Percentiles rank a stretch among this genome's conserved stretches.
phyloP scores from a whole-genome alignment of 2,113 vertebrate genomes.

The Reinhardtius hippoglossoides region DNA sequence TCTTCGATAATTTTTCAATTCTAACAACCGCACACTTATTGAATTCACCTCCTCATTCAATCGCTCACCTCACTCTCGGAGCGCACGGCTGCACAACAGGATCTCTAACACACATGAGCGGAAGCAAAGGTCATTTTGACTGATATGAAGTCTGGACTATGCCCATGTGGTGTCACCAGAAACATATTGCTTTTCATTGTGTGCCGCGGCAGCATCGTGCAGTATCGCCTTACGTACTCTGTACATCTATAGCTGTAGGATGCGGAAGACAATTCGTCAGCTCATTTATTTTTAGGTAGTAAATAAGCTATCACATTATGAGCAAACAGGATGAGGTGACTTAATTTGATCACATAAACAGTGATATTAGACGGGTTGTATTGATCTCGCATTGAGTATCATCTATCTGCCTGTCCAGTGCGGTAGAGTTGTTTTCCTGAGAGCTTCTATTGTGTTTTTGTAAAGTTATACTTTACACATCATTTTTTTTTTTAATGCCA shows the following conservation, averaged over 20 bases:
- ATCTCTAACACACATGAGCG: conserved; percentile 44
- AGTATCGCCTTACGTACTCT: conserved; percentile 57
- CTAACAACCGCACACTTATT: not conserved
- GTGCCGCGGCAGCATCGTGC: conserved; percentile 29
- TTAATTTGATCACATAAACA: conserved; percentile 24
- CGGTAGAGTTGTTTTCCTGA: conserved; percentile 6
- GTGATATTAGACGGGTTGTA: not conserved
- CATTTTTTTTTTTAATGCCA: conserved; percentile 9
- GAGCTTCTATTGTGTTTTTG: not conserved
- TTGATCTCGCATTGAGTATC: conserved; percentile 30
- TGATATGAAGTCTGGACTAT: conserved; percentile 55
- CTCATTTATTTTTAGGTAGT: conserved; percentile 32
- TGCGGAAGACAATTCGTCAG: conserved; percentile 39
- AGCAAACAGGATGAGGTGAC: conserved; percentile 23
- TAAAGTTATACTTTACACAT: conserved; percentile 1
- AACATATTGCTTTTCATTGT: conserved; percentile 63
- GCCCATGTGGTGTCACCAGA: conserved; percentile 59
- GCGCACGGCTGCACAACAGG: conserved; percentile 19
- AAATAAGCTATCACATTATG: conserved; percentile 41
- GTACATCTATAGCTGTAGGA: conserved; percentile 9
- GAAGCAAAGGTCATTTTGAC: conserved; percentile 63
- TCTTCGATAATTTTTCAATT: conserved; percentile 16
- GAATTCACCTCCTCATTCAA: conserved; percentile 4
- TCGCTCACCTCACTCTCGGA: not conserved
- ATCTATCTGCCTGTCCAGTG: conserved; percentile 1